Evolutionary conservation across 2,797 vertebrate genomes (phyloP).

Genomic region (Thamnophis elegans): DNA sequence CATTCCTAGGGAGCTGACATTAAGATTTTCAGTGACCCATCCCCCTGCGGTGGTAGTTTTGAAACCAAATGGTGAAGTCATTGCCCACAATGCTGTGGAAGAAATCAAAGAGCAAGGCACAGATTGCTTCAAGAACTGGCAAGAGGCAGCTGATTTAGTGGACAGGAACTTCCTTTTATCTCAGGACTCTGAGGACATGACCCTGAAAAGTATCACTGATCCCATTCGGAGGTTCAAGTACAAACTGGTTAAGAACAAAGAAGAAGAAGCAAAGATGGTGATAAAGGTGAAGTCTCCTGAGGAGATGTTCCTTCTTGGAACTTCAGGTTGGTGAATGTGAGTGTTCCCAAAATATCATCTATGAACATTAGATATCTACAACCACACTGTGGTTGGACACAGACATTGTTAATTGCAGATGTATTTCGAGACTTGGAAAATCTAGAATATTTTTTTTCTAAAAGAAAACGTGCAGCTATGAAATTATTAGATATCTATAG

Average conservation of each 20-base stretch:
- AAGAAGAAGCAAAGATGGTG: background rate
- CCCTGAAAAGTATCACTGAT: conserved; percentile 78
- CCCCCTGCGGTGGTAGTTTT: conserved; percentile 85
- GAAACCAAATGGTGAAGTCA: conserved; percentile 81
- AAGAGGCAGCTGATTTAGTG: conserved; percentile 82
- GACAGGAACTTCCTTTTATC: conserved; percentile 84
- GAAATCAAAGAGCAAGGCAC: conserved; percentile 78
- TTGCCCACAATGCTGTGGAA: conserved; percentile 76
- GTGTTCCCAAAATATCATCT: background rate
- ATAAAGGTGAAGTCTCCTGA: background rate
- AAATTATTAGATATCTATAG: background rate
- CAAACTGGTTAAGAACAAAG: conserved; percentile 42
- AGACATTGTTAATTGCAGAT: background rate
- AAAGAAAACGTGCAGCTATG: background rate
- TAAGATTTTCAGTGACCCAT: conserved; percentile 77
- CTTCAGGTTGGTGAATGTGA: background rate
- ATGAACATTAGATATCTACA: background rate
- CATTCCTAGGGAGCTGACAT: conserved; percentile 78
- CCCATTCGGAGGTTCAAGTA: conserved; percentile 79
- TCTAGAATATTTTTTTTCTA: background rate
- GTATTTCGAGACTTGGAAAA: background rate
- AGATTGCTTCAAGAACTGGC: conserved; percentile 85
- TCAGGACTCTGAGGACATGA: conserved; percentile 76
- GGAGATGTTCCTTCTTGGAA: background rate
- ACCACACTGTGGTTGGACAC: background rate